phyloP scores from a whole-genome alignment of 2,797 vertebrate species.

The Poeciliopsis gracilis region DNA sequence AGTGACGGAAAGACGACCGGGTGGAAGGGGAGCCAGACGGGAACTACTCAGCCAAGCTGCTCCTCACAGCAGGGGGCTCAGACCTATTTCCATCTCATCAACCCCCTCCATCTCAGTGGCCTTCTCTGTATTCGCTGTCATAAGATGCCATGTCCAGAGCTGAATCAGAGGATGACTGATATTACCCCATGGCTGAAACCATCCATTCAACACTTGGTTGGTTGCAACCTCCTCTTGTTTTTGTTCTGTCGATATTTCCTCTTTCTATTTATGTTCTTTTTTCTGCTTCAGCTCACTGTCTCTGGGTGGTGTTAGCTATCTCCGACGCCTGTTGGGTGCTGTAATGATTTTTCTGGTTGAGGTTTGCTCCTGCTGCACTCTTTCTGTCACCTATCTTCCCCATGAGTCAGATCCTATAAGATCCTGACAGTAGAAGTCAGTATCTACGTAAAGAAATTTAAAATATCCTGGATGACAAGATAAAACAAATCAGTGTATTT shows the following conservation, averaged over 20 bases:
- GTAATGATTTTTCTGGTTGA: slow-evolving; percentile 74
- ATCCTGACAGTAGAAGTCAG: slow-evolving; percentile 29
- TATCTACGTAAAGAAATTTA: not conserved
- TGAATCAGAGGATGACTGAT: slow-evolving; percentile 44
- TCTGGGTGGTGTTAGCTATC: slow-evolving; percentile 23
- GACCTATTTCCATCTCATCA: slow-evolving; percentile 61
- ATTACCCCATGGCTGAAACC: slow-evolving; percentile 33
- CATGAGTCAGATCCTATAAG: slow-evolving; percentile 27
- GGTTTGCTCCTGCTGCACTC: slow-evolving; percentile 13
- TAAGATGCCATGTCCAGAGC: slow-evolving; percentile 35
- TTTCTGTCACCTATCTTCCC: slow-evolving; percentile 36
- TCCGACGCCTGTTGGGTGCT: slow-evolving; percentile 74
- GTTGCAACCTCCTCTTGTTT: slow-evolving; percentile 9
- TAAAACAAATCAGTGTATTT: not conserved
- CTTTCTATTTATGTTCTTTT: slow-evolving; percentile 9
- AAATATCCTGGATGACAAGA: not conserved
- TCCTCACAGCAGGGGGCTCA: slow-evolving; percentile 43
- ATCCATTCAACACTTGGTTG: slow-evolving; percentile 8
- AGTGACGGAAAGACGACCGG: slow-evolving; percentile 25
- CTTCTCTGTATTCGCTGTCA: slow-evolving; percentile 37
- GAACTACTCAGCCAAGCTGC: slow-evolving; percentile 40
- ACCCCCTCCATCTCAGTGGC: slow-evolving; percentile 38
- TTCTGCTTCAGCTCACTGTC: slow-evolving; percentile 30
- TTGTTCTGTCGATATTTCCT: slow-evolving; percentile 18
- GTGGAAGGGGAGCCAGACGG: slow-evolving; percentile 29